Evolutionary conservation across 1,140 invertebrate species (phyloP).

Genomic region (Neuroterus valhalla): DNA sequence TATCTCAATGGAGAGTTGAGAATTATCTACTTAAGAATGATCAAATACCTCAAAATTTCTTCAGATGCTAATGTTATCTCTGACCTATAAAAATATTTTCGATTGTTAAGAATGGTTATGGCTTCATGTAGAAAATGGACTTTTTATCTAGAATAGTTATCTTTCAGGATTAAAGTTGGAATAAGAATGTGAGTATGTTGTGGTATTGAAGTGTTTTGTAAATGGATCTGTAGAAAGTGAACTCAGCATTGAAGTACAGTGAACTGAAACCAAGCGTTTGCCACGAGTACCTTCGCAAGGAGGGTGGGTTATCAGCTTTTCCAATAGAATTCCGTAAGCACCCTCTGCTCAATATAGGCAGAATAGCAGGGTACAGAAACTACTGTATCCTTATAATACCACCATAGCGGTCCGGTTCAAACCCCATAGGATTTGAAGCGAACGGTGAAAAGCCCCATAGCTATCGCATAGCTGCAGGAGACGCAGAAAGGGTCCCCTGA

Average conservation of each 20-base stretch:
- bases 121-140: too few species aligned
- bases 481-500: slow-evolving; percentile 14
- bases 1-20: too few species aligned
- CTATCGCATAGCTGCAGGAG: slow-evolving; percentile 32
- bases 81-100: too few species aligned
- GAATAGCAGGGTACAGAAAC: slow-evolving; percentile 42
- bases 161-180: neutral
- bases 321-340: slow-evolving; percentile 53
- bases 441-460: slow-evolving; percentile 44
- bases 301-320: slow-evolving; percentile 56
- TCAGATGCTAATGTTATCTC: too few species aligned
- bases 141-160: neutral
- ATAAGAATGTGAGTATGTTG: neutral
- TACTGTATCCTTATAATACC: slow-evolving; percentile 49
- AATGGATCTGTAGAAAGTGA: slow-evolving; percentile 46
- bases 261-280: slow-evolving; percentile 44
- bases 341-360: slow-evolving; percentile 48
- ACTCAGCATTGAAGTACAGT: slow-evolving; percentile 39
- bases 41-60: too few species aligned
- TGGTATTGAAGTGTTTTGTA: slow-evolving; percentile 6
- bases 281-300: slow-evolving; percentile 47
- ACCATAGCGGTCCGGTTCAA: slow-evolving; percentile 37
- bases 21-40: too few species aligned
- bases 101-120: too few species aligned
- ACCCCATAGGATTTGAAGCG: slow-evolving; percentile 30